Conservation (phyloP, 2,888 invertebrate species). For the Tribolium freemani region DNA sequence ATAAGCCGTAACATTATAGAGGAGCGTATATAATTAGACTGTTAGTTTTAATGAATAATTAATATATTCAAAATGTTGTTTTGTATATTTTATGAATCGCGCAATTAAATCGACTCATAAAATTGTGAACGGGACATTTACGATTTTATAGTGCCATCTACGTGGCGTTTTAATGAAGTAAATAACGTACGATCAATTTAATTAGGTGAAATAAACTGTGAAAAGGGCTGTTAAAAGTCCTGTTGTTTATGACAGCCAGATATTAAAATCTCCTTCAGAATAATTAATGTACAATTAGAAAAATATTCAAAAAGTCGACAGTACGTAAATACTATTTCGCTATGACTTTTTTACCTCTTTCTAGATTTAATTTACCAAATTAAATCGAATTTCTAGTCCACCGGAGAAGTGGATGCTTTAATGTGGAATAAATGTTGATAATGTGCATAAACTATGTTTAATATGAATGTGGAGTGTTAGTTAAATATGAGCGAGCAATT, state of each 20-base stretch:
- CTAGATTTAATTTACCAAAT: not conserved
- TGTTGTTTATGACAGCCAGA: conserved; percentile 23
- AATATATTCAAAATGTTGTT: conserved; percentile 6
- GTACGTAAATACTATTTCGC: no score
- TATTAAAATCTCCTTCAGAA: conserved; percentile 9
- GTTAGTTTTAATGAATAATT: not conserved
- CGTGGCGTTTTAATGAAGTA: conserved; percentile 27
- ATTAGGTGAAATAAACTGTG: conserved; percentile 23
- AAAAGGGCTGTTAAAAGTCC: conserved; percentile 20
- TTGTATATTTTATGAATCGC: conserved; percentile 23
- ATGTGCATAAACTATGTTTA: not conserved
- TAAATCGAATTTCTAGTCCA: not conserved
- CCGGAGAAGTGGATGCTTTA: not conserved
- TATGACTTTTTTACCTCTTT: not conserved
- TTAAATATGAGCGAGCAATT: not conserved
- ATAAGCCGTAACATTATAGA: not conserved
- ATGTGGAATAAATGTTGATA: not conserved
- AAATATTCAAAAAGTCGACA: not conserved
- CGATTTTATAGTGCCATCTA: conserved; percentile 27
- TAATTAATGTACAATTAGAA: not conserved
- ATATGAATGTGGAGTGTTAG: not conserved
- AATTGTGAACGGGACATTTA: conserved; percentile 20
- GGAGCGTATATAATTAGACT: not conserved
- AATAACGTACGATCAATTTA: conserved; percentile 33
- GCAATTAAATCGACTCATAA: conserved; percentile 20